Base-by-base conservation (phyloP, 2,888 invertebrate genomes). In the Ectemnius continuus region DNA sequence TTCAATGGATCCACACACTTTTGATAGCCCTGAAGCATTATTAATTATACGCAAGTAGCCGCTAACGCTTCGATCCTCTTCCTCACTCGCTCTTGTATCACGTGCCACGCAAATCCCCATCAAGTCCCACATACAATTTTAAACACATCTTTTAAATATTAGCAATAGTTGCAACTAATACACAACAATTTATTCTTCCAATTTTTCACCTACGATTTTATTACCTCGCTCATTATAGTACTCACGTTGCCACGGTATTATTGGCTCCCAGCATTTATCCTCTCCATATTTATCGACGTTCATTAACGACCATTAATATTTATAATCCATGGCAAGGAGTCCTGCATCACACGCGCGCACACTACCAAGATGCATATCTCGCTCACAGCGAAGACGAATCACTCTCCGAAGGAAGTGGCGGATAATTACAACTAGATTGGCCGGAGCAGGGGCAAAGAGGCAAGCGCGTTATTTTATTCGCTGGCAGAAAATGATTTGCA, bases 21-120 rank as follows among this genome's bases (percentile, higher is more conserved):
- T 84, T 86, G 85, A 86, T 85, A 36, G 36, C 36, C 84, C 75
- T 78, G 67, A 36, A 36, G 73, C 64, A 76, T 86, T 85, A 86
- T 86, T 85, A 85, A 84, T 85, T 84, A 85, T 81, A 75, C 76
- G 76, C 80, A 83, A 84, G 84, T 78, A 85, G 84, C 85, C 77
- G 75, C 82, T 73, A 79, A 78, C 74, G 79, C 74, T 67, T 61
- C 67, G 68, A 59, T 66, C 76, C 71, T 73, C 73, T 66, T 67
- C 67, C 69, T 65, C 56, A 52, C 28, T 64, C 62, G 59, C 14
- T 63, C 48, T 67, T 66, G 68, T 76, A 70, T 70, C 66, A 47
- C 16, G 36, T 36, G 36, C 36, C 36, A 36, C 11, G 36, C 36
- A 36, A 1, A 36, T 36, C 6, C 11, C 6, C 36, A 23, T 3